These are phyloP conservation scores for Benthosema pterotum DNA, from an alignment of 2,797 vertebrate genomes.

Conservation along the genomic window DNA sequence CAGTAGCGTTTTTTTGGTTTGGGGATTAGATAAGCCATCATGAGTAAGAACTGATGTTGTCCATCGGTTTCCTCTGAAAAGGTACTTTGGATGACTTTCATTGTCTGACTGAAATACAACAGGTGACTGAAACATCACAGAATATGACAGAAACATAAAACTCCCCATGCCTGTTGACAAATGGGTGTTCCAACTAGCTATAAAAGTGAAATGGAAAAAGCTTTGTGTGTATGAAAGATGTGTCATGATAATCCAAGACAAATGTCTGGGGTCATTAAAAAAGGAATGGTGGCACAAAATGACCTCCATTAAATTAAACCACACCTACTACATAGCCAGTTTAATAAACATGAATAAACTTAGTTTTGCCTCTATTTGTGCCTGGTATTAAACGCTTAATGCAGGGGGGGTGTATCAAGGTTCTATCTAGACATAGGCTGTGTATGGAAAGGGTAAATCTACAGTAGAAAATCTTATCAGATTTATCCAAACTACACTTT, in stretches of 20 bases:
- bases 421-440: constrained; percentile 7
- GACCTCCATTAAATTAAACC: background rate
- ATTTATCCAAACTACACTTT: constrained; percentile 30
- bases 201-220: too few species aligned
- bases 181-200: too few species aligned
- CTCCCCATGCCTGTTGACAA: too few species aligned
- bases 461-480: background rate
- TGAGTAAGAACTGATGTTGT: too few species aligned
- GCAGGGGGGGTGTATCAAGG: constrained; percentile 17
- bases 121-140: constrained; percentile 1
- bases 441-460: constrained; percentile 4
- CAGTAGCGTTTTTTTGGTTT: too few species aligned
- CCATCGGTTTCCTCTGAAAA: background rate
- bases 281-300: background rate
- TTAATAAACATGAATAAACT: background rate
- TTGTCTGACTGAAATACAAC: constrained; percentile 19
- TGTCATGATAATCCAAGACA: background rate
- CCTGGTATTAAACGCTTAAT: constrained; percentile 13
- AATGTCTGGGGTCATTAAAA: background rate
- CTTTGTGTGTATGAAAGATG: too few species aligned
- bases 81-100: background rate
- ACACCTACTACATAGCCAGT: background rate
- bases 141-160: too few species aligned
- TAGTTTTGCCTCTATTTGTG: constrained; percentile 16
- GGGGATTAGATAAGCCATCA: too few species aligned